These are phyloP conservation scores for Ploceus nigricollis DNA, from an alignment of 2,113 vertebrate genomes.

Conservation along the genomic window DNA sequence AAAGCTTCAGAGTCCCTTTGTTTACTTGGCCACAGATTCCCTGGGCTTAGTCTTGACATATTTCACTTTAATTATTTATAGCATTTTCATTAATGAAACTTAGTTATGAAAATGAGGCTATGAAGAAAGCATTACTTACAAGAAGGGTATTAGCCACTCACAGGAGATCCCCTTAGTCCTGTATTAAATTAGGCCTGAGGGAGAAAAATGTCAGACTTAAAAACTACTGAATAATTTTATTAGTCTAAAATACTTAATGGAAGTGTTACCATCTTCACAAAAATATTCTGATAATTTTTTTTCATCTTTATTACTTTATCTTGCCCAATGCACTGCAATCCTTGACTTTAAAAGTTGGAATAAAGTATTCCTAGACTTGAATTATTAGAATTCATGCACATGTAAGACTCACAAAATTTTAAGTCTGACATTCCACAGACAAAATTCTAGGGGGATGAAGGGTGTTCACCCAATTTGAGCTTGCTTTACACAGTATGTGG, in stretches of 20 bases:
- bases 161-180: not conserved
- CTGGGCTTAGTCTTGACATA: not conserved
- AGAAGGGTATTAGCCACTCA: not conserved
- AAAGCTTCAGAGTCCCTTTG: constrained; percentile 11
- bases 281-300: not conserved
- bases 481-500: not conserved
- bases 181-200: not conserved
- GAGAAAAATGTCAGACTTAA: not conserved
- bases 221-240: not conserved
- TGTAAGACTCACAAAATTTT: not conserved
- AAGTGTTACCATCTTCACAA: not conserved
- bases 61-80: constrained; percentile 35
- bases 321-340: not conserved
- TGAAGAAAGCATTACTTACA: constrained; percentile 23
- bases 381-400: not conserved
- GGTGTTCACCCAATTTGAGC: not conserved
- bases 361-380: not conserved
- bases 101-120: constrained; percentile 40
- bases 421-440: not conserved
- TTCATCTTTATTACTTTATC: not conserved
- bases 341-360: not conserved
- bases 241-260: not conserved
- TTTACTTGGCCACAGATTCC: constrained; percentile 1
- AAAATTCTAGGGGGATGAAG: not conserved
- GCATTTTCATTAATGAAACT: constrained; percentile 56